Conservation (phyloP, 2,113 vertebrate species). For the Saimiri boliviensis region DNA sequence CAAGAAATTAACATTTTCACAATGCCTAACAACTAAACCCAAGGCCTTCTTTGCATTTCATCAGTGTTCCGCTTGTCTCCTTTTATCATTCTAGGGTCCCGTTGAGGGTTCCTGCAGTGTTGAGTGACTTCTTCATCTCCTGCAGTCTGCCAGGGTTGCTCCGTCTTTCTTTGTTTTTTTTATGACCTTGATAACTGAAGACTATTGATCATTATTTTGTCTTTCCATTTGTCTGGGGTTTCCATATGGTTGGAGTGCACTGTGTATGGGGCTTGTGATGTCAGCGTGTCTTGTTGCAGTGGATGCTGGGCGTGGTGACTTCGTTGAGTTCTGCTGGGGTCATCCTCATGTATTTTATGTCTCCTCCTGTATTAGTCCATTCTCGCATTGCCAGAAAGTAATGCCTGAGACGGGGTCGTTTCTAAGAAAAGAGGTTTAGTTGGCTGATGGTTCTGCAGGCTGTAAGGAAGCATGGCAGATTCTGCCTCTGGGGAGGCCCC, state of each 20-base stretch:
- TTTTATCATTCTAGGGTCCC: neutral
- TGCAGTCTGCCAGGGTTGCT: neutral
- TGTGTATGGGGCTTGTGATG: neutral
- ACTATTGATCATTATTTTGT: neutral
- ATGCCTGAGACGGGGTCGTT: too few species aligned
- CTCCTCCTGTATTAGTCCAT: neutral
- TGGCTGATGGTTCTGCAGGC: too few species aligned
- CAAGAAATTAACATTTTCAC: neutral
- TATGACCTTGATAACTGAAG: neutral
- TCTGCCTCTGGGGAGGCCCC: too few species aligned
- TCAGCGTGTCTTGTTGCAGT: neutral
- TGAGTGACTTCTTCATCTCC: neutral
- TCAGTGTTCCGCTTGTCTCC: neutral
- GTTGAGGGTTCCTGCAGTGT: fast-evolving
- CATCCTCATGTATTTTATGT: neutral
- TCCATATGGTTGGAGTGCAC: too few species aligned
- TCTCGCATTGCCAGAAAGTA: too few species aligned
- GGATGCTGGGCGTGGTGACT: neutral
- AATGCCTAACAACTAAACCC: neutral
- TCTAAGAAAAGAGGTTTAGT: too few species aligned
- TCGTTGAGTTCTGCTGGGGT: neutral
- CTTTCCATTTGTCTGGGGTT: neutral
- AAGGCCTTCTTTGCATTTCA: neutral
- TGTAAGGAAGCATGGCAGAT: too few species aligned
- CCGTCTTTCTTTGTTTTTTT: neutral